phyloP scores from a whole-genome alignment of 2,113 vertebrate species.

The Atrichornis clamosus region DNA sequence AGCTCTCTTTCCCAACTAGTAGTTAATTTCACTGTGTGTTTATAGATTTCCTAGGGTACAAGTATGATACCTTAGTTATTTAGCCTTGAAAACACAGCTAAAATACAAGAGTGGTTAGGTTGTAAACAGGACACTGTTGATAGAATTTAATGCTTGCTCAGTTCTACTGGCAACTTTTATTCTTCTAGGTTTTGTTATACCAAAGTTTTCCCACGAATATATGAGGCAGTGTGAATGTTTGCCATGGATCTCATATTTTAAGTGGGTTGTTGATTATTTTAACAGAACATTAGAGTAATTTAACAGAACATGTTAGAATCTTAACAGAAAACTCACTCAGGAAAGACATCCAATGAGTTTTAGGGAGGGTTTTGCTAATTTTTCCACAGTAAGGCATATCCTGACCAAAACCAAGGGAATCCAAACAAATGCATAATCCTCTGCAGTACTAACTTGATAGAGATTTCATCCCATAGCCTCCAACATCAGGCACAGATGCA shows the following conservation, averaged over 20 bases:
- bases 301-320: background rate
- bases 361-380: background rate
- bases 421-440: background rate
- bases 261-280: background rate
- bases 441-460: background rate
- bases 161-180: background rate
- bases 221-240: background rate
- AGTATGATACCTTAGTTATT: background rate
- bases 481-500: background rate
- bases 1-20: background rate
- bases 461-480: background rate
- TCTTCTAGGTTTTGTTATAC: background rate
- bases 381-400: background rate
- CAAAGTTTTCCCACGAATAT: background rate
- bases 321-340: background rate
- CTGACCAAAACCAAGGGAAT: background rate
- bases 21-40: slow-evolving; percentile 8
- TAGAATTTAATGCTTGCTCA: background rate
- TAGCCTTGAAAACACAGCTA: background rate
- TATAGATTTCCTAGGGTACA: background rate
- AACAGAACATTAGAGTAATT: background rate
- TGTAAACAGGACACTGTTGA: background rate
- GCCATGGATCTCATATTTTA: background rate
- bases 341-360: background rate
- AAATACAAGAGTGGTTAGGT: background rate